Evolutionary conservation across 2,888 invertebrate genomes (phyloP).

Genomic region (Drosophila subsilvestris): DNA sequence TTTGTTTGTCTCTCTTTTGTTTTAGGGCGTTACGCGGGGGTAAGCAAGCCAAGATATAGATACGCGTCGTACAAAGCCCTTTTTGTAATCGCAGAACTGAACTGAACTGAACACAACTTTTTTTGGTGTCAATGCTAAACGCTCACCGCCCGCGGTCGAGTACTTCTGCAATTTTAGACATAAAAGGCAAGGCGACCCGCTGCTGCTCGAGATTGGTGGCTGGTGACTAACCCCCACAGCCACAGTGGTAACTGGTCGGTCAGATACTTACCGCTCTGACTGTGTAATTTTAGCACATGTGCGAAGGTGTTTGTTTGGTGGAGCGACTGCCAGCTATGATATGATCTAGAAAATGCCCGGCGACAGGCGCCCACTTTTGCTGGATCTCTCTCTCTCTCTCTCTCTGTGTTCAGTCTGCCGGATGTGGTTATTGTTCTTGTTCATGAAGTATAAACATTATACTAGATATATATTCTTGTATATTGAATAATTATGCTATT

Average conservation of each 20-base stretch:
- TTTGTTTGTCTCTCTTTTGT: conserved; percentile 47
- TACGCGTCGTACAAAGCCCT: conserved; percentile 19
- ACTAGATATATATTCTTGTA: conserved; percentile 12
- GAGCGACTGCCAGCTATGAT: conserved; percentile 70
- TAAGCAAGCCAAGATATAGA: conserved; percentile 51
- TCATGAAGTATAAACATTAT: conserved; percentile 20
- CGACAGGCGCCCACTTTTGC: conserved; percentile 70
- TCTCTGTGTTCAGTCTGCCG: conserved; percentile 50
- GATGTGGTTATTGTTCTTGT: conserved; percentile 62
- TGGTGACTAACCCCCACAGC: not conserved
- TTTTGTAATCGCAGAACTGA: conserved; percentile 43
- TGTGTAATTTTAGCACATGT: conserved; percentile 79
- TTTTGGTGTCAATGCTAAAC: conserved; percentile 83
- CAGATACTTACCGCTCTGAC: conserved; percentile 45
- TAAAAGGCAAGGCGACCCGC: conserved; percentile 71
- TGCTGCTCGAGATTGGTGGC: conserved; percentile 9
- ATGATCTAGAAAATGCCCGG: conserved; percentile 79
- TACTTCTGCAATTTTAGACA: conserved; percentile 81
- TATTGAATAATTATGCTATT: conserved; percentile 51
- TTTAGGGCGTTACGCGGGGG: conserved; percentile 21
- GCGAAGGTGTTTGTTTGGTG: conserved; percentile 77
- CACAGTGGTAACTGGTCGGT: conserved; percentile 11
- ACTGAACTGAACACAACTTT: conserved; percentile 63
- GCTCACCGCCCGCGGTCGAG: conserved; percentile 66
- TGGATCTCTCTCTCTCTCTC: conserved; percentile 2